Evolutionary conservation across 2,888 invertebrate genomes (phyloP), one percentile per base, ranked within the genome.

Genomic region (Myopa tessellatipennis): DNA sequence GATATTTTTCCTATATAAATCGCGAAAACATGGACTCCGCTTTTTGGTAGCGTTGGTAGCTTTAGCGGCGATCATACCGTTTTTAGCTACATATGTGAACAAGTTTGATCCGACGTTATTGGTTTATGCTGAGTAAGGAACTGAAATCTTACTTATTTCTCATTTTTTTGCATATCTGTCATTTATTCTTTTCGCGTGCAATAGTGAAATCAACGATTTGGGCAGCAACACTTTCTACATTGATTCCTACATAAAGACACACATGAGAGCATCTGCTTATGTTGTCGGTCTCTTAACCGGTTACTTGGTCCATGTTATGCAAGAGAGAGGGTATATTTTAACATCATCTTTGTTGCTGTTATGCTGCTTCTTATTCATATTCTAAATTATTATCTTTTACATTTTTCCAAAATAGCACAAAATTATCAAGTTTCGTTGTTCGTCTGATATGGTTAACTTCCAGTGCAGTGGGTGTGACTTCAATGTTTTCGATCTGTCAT

Each of bases 181-280:
- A 75, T 10, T n/a, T 68, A 18, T 36, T 71, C 38, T 65, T 7
- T 5, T 58, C 16, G 4, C 4, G 18, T 58, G 14, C 16, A 61
- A 45, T 68, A 94, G 94, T 81, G 93, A 94, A 87, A 89, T 93
- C 26, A 89, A 90, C 52, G 94, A 94, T 82, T 90, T 94, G 52
- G 90, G 91, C 4, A 88, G 89, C 1, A 94, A 94, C 83, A 88
- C 87, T 74, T 94, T 93, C 83, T 94, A 93, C 84, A 90, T 90
- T 63, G 91, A 90, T 77, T 91, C 91, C 0, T 94, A 94, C 82
- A 92, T 94, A n/a, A 94, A 93, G 86, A 94, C 94, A 0, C 94
- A 94, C 81, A 93, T 94, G 93, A 91, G 94, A 84, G 92, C 93
- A 82, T 91, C 91, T n/a, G 91, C 93, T 0, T 94, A 94, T 84